These are phyloP conservation scores for Megamerina dolium DNA, from an alignment of 2,888 invertebrate species.

Conservation along the genomic window DNA sequence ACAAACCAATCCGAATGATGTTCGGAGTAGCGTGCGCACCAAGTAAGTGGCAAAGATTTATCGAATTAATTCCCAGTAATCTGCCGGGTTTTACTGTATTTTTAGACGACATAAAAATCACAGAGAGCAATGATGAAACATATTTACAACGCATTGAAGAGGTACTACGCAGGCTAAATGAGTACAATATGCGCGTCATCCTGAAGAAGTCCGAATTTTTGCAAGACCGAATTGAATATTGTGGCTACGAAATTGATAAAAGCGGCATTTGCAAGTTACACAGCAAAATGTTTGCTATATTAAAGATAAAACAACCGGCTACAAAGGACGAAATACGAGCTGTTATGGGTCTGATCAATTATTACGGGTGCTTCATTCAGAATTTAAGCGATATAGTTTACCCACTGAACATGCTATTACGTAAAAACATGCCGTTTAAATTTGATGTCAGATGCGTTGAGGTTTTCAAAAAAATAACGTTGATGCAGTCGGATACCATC, in stretches of 20 bases:
- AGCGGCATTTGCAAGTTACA: slow-evolving; percentile 32
- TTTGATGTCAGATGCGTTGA: slow-evolving; percentile 25
- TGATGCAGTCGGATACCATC: slow-evolving; percentile 22
- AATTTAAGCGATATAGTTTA: slow-evolving; percentile 28
- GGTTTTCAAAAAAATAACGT: slow-evolving; percentile 27
- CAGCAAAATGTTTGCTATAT: slow-evolving; percentile 33
- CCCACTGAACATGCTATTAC: slow-evolving; percentile 29
- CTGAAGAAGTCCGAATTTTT: too few relatives aligned
- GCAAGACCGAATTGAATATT: too few relatives aligned
- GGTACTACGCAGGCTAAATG: slow-evolving; percentile 24
- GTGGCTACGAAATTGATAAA: too few relatives aligned
- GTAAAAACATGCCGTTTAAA: slow-evolving; percentile 23
- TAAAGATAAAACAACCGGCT: slow-evolving; percentile 23
- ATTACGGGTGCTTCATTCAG: slow-evolving; percentile 35
- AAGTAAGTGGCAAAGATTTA: slow-evolving; percentile 31
- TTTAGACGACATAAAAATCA: slow-evolving; percentile 29
- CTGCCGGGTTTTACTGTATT: slow-evolving; percentile 29
- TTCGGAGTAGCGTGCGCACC: slow-evolving; percentile 37
- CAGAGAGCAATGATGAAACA: slow-evolving; percentile 22
- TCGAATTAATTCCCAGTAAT: slow-evolving; percentile 28
- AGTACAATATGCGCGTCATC: too few relatives aligned
- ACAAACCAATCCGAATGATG: slow-evolving; percentile 30
- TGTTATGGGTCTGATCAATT: slow-evolving; percentile 30
- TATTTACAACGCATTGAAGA: slow-evolving; percentile 25
- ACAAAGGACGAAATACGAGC: slow-evolving; percentile 28